Conservation (phyloP, 2,888 invertebrate genomes). For the Mantis religiosa region DNA sequence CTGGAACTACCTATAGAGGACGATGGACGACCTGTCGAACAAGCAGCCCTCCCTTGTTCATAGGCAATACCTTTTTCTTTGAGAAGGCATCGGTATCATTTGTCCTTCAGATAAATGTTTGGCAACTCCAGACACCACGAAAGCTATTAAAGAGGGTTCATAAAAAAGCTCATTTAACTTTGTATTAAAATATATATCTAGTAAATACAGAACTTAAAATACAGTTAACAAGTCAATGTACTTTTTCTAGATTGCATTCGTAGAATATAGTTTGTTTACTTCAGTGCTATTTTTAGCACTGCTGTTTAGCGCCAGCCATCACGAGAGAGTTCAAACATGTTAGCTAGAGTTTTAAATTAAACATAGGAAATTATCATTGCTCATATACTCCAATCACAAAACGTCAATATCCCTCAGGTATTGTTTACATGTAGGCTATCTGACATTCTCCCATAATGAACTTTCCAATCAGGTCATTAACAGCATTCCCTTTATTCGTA, state of each 20-base stretch:
- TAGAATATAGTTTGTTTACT: not conserved
- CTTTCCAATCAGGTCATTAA: not conserved
- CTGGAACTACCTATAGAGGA: no score
- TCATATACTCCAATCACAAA: not conserved
- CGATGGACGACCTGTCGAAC: no score
- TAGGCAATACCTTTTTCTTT: no score
- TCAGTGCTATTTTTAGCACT: not conserved
- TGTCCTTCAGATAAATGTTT: no score
- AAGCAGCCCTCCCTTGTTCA: no score
- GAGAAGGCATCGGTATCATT: no score
- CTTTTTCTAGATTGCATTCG: not conserved
- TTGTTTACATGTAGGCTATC: not conserved
- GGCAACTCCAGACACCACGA: no score
- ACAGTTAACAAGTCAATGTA: not conserved
- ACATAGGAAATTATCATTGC: not conserved
- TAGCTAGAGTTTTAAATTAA: not conserved
- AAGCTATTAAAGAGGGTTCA: no score
- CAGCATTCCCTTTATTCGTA: not conserved
- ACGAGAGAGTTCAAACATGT: not conserved
- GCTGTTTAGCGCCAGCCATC: not conserved
- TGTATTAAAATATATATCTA: no score
- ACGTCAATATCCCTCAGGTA: not conserved
- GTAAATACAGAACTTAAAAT: no score
- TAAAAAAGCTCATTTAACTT: no score
- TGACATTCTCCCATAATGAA: not conserved